phyloP scores from a whole-genome alignment of 2,888 invertebrate genomes.

The Melolontha melolontha region DNA sequence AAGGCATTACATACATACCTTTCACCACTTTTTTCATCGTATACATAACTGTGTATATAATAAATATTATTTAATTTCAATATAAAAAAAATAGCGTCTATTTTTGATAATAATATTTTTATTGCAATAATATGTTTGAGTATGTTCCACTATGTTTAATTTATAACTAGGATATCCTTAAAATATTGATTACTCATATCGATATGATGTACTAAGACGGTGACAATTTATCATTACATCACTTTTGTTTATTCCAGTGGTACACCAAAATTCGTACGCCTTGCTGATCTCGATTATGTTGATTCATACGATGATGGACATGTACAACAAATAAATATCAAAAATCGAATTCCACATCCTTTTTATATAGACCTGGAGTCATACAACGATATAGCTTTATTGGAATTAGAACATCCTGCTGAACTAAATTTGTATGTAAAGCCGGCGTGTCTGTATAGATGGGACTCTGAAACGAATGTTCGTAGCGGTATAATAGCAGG shows the following conservation, averaged over 20 bases:
- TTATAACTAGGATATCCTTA: no score
- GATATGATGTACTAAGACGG: no score
- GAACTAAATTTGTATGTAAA: conserved; percentile 59
- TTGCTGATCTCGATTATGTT: conserved; percentile 65
- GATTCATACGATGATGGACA: conserved; percentile 51
- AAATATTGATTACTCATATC: no score
- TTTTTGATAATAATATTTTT: no score
- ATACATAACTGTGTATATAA: no score
- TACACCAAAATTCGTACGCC: conserved; percentile 47
- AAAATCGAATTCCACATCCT: conserved; percentile 62
- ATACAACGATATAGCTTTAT: conserved; percentile 68
- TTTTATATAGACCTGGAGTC: conserved; percentile 59
- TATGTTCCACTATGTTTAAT: no score
- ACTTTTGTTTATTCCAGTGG: not conserved
- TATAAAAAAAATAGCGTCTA: no score
- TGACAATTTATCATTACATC: no score
- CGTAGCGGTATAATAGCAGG: conserved; percentile 62
- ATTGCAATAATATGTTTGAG: no score
- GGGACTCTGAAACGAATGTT: conserved; percentile 37
- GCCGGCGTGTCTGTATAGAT: conserved; percentile 65
- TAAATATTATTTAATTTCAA: no score
- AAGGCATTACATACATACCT: no score
- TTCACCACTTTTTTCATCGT: no score
- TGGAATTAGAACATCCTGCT: conserved; percentile 62
- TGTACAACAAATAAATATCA: conserved; percentile 57